Evolutionary conservation across 2,797 vertebrate species (phyloP), one percentile per base, ranked within the genome.

Genomic region (Columba guinea): DNA sequence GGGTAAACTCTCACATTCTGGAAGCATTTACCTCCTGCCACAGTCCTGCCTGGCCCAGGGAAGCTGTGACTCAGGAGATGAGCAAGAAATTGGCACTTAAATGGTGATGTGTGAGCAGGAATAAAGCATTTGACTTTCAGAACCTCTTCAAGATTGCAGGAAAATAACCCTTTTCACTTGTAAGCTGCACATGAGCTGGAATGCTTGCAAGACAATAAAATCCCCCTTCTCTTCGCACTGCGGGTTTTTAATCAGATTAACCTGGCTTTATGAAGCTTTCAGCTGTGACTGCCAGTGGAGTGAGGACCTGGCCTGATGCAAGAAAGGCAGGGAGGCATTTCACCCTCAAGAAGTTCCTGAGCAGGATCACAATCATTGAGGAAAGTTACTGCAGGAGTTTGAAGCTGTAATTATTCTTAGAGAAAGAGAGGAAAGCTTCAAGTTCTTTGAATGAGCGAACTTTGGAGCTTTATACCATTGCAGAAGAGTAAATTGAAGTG

Each of bases 361-460:
- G 91, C 69, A 87, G 87, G 81, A 77, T 75, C 71, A 32, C 9
- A 10, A 82, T 56, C 74, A 83, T 21, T 62, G 93, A 71, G 87
- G 84, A 75, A 89, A 68, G 89, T 78, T 80, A 75, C 84, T 83
- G 84, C 71, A 26, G 69, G 64, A 74, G 58, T 91, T 81, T 85
- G 96, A 83, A 85, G 75, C 34, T 81, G 15, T 58, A 91, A 95
- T 96, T 91, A 92, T 92, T 87, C 94, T 92, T 73, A 22, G 51
- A 68, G 82, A 84, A 77, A 82, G 73, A 56, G 52, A 58, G 68
- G 64, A 73, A 77, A 74, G 67, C 77, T 82, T 59, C 32, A 11
- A 27, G 51, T 32, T 58, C 60, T 91, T 90, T 75, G 69, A 92
- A 94, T 84, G 71, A 92, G 68, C 70, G 87, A 89, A 90, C 48